These are phyloP conservation scores for Motacilla alba DNA, from an alignment of 2,113 vertebrate species.

Conservation along the genomic window DNA sequence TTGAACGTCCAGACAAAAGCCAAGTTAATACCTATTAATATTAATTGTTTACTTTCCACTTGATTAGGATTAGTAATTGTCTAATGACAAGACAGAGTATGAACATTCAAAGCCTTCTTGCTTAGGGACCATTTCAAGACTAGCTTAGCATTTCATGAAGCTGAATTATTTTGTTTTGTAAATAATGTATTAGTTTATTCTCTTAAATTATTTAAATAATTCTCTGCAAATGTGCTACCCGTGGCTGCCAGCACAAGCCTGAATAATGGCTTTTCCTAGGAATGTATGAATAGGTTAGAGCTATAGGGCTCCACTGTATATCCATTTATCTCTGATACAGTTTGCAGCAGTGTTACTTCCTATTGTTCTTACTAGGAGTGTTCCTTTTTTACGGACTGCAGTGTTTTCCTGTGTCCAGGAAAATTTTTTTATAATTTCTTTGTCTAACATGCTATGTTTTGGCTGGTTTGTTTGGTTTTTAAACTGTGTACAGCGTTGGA, in stretches of 20 bases:
- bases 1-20: background rate
- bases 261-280: background rate
- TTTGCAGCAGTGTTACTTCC: background rate
- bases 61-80: background rate
- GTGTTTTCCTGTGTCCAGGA: background rate
- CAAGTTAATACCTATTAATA: background rate
- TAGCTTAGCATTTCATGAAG: background rate
- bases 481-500: background rate
- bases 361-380: background rate
- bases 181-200: background rate
- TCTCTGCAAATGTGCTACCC: background rate
- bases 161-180: constrained; percentile 10
- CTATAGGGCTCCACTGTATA: background rate
- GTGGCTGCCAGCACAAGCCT: background rate
- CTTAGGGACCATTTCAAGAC: background rate
- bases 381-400: background rate
- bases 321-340: background rate
- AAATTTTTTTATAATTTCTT: background rate
- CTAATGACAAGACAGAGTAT: background rate
- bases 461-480: background rate
- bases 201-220: background rate
- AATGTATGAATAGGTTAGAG: background rate
- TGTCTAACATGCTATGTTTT: background rate
- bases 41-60: constrained; percentile 1
- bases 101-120: background rate